Percentiles rank a stretch among this genome's conserved stretches.
Conservation (phyloP, 2,888 invertebrate species). For the Coelopa pilipes region DNA sequence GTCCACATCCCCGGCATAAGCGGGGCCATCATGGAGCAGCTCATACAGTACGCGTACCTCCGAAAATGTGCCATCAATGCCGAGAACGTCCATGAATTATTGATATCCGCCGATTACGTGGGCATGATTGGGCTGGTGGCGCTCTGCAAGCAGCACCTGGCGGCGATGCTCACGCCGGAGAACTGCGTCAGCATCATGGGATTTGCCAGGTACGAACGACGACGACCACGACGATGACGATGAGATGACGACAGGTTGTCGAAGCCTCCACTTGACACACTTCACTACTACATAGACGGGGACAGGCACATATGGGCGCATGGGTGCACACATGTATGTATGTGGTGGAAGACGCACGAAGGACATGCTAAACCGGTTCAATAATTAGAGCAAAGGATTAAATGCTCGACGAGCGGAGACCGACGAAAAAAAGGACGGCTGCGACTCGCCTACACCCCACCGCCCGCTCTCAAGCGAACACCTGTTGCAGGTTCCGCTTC, state of each 20-base stretch:
- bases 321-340: neutral
- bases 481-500: constrained; percentile 58
- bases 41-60: constrained; percentile 88
- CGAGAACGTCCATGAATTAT: constrained; percentile 82
- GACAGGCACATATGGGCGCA: neutral
- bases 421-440: neutral
- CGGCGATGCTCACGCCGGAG: constrained; percentile 74
- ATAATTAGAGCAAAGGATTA: constrained; percentile 17
- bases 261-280: neutral
- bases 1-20: constrained; percentile 82
- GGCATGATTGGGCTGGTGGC: constrained; percentile 84
- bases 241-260: neutral
- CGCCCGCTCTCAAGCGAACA: neutral
- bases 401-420: neutral
- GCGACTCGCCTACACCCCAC: neutral
- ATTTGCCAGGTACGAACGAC: constrained; percentile 75
- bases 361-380: neutral
- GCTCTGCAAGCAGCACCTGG: constrained; percentile 82
- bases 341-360: neutral
- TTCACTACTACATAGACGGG: neutral
- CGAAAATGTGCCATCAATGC: constrained; percentile 79
- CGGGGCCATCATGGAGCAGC: constrained; percentile 78
- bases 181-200: constrained; percentile 88
- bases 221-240: no score
- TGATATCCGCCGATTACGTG: constrained; percentile 89